Conservation (phyloP, 1,140 invertebrate genomes). For the Cydia pomonella region DNA sequence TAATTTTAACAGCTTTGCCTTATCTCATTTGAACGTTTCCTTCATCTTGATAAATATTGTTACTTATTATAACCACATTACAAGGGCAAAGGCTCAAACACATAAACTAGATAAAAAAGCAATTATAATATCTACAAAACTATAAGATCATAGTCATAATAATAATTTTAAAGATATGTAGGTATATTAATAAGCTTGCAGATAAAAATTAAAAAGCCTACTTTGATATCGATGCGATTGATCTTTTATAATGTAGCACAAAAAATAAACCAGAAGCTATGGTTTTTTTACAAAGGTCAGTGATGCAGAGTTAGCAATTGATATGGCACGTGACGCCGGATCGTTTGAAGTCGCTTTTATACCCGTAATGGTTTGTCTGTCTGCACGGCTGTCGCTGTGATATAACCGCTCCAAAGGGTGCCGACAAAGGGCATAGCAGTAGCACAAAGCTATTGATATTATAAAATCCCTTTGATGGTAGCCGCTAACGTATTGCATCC, state of each 20-base stretch:
- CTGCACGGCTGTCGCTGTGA: slow-evolving; percentile 58
- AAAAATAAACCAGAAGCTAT: slow-evolving; percentile 8
- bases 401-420: slow-evolving; percentile 48
- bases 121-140: too few relatives aligned
- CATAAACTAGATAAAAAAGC: neutral
- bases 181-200: neutral
- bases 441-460: slow-evolving; percentile 75
- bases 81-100: neutral
- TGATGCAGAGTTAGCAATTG: slow-evolving; percentile 40
- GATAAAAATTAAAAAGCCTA: neutral
- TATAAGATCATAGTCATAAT: neutral
- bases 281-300: slow-evolving; percentile 27
- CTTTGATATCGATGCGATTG: neutral
- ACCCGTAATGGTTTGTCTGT: slow-evolving; percentile 60
- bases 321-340: slow-evolving; percentile 57
- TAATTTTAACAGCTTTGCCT: slow-evolving; percentile 66
- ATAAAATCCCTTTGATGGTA: slow-evolving; percentile 70
- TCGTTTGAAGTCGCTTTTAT: slow-evolving; percentile 64
- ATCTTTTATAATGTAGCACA: slow-evolving; percentile 3
- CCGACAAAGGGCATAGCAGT: slow-evolving; percentile 69
- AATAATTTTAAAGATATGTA: neutral
- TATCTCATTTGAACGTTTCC: slow-evolving; percentile 59
- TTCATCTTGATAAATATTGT: slow-evolving; percentile 39
- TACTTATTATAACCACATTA: slow-evolving; percentile 16
- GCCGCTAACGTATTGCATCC: slow-evolving; percentile 58